Conservation (phyloP, 2,888 invertebrate genomes). For the Watsonalla binaria region DNA sequence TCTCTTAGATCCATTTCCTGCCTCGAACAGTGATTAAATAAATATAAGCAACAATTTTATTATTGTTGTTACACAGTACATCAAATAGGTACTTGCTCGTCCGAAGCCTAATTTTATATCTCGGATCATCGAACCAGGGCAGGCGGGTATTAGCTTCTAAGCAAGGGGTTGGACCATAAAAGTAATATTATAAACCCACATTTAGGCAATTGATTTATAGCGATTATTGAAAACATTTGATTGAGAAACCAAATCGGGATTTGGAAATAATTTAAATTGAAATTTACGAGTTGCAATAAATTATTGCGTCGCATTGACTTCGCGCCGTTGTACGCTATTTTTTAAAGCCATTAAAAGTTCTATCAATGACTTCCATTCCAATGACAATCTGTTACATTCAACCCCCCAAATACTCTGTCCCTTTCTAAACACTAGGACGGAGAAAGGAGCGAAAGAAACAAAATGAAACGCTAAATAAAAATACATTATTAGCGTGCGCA, state of each 20-base stretch:
- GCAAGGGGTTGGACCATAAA: too few species aligned
- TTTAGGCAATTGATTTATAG: constrained; percentile 57
- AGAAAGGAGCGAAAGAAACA: constrained; percentile 27
- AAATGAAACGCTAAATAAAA: constrained; percentile 49
- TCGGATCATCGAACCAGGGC: too few species aligned
- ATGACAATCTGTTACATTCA: constrained; percentile 59
- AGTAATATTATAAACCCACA: constrained; percentile 11
- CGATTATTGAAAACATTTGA: constrained; percentile 59
- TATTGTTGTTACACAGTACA: too few species aligned
- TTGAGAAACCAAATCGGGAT: constrained; percentile 53
- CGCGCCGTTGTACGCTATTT: constrained; percentile 68
- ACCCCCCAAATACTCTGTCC: constrained; percentile 36
- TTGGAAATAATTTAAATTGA: constrained; percentile 69
- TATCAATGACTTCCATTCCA: constrained; percentile 67
- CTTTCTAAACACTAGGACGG: constrained; percentile 37
- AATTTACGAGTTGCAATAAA: constrained; percentile 74
- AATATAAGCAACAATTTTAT: too few species aligned
- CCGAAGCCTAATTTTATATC: too few species aligned
- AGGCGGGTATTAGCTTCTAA: too few species aligned
- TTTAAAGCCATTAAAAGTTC: constrained; percentile 75
- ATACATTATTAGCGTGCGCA: constrained; percentile 55
- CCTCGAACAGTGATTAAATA: too few species aligned
- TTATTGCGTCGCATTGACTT: constrained; percentile 58
- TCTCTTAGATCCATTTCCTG: too few species aligned
- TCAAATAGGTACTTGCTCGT: too few species aligned